These are phyloP conservation scores for Cynopterus sphinx DNA, from an alignment of 2,797 vertebrate species.

Conservation along the genomic window DNA sequence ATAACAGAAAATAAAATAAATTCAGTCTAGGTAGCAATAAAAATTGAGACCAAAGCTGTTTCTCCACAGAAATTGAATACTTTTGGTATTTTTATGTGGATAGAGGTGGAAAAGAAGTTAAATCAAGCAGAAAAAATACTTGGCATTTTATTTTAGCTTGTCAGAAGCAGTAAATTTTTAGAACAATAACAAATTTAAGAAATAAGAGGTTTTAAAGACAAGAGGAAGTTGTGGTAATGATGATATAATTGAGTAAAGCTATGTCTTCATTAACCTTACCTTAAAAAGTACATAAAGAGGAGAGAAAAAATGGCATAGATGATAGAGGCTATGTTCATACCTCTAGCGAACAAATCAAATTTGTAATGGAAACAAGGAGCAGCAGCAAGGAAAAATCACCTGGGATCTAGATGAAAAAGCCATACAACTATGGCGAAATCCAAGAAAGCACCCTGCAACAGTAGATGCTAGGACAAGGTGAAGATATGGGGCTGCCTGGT, in stretches of 20 bases:
- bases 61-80: neutral
- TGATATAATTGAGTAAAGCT: slow-evolving; percentile 37
- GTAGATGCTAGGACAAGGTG: too few relatives aligned
- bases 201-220: neutral
- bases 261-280: slow-evolving; percentile 1
- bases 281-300: neutral
- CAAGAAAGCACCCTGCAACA: too few relatives aligned
- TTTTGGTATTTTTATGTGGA: slow-evolving; percentile 3
- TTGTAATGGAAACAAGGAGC: too few relatives aligned
- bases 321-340: too few relatives aligned
- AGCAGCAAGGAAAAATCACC: too few relatives aligned
- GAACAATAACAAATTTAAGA: slow-evolving; percentile 41
- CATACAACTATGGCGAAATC: too few relatives aligned
- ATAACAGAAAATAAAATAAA: slow-evolving; percentile 36
- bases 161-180: slow-evolving; percentile 5
- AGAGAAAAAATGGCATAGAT: too few relatives aligned
- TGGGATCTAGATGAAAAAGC: too few relatives aligned
- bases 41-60: slow-evolving; percentile 52
- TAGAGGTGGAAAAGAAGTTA: neutral
- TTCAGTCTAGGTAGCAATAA: neutral
- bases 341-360: too few relatives aligned
- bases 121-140: slow-evolving; percentile 15
- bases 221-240: neutral
- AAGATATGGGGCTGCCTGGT: too few relatives aligned
- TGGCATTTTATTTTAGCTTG: slow-evolving; percentile 40